These are phyloP conservation scores for Dinoponera quadriceps DNA, from an alignment of 1,140 invertebrate genomes.

Conservation along the genomic window DNA sequence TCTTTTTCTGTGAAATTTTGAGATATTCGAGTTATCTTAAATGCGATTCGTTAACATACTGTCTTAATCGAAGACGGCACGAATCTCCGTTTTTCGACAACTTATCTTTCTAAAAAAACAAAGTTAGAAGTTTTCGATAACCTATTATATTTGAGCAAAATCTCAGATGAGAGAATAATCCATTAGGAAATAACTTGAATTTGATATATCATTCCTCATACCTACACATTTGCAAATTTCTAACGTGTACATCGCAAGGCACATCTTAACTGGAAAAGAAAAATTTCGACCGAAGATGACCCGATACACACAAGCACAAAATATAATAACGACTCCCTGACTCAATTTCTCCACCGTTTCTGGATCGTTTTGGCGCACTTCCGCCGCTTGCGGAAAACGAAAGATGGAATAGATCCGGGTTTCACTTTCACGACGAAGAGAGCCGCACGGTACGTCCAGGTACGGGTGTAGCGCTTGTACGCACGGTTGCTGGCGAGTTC, in stretches of 20 bases:
- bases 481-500: constrained; percentile 31
- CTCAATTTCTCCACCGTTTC: neutral
- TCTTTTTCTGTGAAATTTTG: neutral
- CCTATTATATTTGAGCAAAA: too few relatives aligned
- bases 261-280: neutral
- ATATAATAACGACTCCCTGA: neutral
- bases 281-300: neutral
- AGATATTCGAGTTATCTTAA: neutral
- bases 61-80: too few relatives aligned
- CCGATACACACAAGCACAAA: neutral
- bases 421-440: constrained; percentile 35
- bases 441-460: neutral
- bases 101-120: too few relatives aligned
- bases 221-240: neutral
- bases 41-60: too few relatives aligned
- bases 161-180: too few relatives aligned
- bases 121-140: too few relatives aligned
- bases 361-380: neutral
- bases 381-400: neutral
- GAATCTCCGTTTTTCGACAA: too few relatives aligned
- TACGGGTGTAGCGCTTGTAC: constrained; percentile 20
- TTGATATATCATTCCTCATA: neutral
- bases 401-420: constrained; percentile 20
- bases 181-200: neutral
- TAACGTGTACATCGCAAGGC: neutral